Conservation (phyloP, 92 coral and sea anemone genomes). For the Paragorgia papillata region DNA sequence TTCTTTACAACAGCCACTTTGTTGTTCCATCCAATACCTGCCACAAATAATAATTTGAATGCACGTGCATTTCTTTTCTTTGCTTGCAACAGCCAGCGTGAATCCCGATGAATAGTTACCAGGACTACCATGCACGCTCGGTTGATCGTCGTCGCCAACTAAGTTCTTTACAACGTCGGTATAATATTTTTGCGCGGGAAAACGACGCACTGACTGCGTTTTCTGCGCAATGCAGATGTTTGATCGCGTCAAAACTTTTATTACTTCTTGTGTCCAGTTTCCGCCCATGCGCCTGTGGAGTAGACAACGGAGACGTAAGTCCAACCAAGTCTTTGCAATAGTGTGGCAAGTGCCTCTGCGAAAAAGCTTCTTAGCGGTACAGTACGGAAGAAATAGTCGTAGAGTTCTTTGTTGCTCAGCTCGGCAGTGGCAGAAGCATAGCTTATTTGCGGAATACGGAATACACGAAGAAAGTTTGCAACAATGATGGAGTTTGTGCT, state of each 20-base stretch:
- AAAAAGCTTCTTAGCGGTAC: slow-evolving; percentile 86
- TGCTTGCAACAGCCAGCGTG: background rate
- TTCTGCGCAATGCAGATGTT: slow-evolving; percentile 2
- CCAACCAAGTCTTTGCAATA: slow-evolving; percentile 69
- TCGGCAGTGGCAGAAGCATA: slow-evolving; percentile 79
- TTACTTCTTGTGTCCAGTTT: slow-evolving; percentile 60
- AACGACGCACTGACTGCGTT: background rate
- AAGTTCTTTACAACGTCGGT: background rate
- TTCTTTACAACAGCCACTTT: slow-evolving; percentile 78
- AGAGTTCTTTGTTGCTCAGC: slow-evolving; percentile 81
- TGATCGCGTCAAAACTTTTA: slow-evolving; percentile 29
- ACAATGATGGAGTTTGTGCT: slow-evolving; percentile 85
- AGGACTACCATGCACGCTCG: background rate
- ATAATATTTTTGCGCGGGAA: background rate
- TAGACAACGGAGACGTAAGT: slow-evolving; percentile 68
- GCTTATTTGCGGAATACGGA: slow-evolving; percentile 84
- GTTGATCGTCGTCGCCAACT: background rate
- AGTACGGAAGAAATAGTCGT: slow-evolving; percentile 78
- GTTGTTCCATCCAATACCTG: slow-evolving; percentile 93
- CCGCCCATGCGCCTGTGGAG: slow-evolving; percentile 75
- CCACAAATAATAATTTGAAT: slow-evolving; percentile 72
- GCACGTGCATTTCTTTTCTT: background rate
- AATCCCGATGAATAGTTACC: background rate
- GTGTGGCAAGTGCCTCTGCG: slow-evolving; percentile 73
- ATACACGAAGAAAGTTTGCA: slow-evolving; percentile 80